A percentile compares a stretch with the other conserved stretches of the same genome.
Evolutionary conservation across 2,888 invertebrate genomes (phyloP).

Genomic region (Cabera pusaria): DNA sequence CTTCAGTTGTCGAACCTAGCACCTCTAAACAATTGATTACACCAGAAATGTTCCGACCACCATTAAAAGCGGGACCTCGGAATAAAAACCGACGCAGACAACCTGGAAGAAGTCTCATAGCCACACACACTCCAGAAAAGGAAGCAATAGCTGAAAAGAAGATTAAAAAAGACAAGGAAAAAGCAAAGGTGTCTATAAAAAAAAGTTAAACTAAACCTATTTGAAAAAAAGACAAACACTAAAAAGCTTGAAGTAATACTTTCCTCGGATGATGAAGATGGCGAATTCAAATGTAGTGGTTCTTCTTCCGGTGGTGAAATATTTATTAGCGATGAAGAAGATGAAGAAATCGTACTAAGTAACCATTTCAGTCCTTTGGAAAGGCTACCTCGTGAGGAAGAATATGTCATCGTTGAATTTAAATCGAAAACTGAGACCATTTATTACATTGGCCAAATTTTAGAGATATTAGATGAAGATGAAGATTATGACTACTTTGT

Average conservation of each 20-base stretch:
- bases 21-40: too few species aligned
- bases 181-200: not conserved
- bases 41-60: constrained; percentile 5
- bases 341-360: constrained; percentile 3
- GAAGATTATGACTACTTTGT: constrained; percentile 5
- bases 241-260: too few species aligned
- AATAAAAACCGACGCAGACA: constrained; percentile 1
- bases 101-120: constrained; percentile 7
- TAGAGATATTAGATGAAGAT: not conserved
- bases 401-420: constrained; percentile 4
- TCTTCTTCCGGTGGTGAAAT: constrained; percentile 7
- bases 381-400: not conserved
- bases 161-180: too few species aligned
- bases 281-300: constrained; percentile 1
- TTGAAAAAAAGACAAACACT: not conserved
- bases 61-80: constrained; percentile 10
- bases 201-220: not conserved
- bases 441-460: constrained; percentile 4
- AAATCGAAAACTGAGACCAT: not conserved
- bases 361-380: not conserved
- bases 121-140: constrained; percentile 7
- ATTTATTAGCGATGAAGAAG: constrained; percentile 1
- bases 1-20: too few species aligned
- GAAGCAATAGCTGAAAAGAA: not conserved
- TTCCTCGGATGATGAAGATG: not conserved